Conservation (phyloP, 2,113 vertebrate genomes). For the Pomatostomus ruficeps region DNA sequence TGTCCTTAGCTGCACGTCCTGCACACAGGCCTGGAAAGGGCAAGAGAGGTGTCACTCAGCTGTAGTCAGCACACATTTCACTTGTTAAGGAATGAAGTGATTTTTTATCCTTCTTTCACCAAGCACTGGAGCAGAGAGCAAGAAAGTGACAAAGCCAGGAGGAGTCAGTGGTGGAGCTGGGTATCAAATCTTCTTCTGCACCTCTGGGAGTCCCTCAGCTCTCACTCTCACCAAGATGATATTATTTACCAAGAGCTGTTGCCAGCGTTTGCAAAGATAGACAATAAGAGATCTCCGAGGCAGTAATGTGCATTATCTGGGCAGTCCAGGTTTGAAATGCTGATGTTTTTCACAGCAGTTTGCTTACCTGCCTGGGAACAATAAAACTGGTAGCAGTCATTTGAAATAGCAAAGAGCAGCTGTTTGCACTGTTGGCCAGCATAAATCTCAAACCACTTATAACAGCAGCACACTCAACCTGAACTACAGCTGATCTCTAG, state of each 20-base stretch:
- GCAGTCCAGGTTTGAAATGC: not conserved
- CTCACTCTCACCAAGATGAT: not conserved
- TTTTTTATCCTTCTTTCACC: not conserved
- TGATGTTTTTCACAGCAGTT: not conserved
- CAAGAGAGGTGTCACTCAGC: not conserved
- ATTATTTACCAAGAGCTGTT: not conserved
- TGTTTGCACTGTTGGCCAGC: not conserved
- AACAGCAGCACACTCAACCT: not conserved
- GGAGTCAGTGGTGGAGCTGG: accelerated
- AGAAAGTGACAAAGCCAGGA: not conserved
- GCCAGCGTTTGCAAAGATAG: not conserved
- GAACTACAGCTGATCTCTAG: not conserved
- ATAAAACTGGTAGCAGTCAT: not conserved
- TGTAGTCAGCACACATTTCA: not conserved
- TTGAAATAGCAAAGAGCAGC: not conserved
- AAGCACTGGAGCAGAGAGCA: not conserved
- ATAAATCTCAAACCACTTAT: constrained; percentile 12
- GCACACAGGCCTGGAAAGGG: not conserved
- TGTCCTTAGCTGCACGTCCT: not conserved
- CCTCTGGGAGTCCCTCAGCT: not conserved
- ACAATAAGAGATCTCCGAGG: not conserved
- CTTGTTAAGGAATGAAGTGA: not conserved
- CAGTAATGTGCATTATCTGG: not conserved
- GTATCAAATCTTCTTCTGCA: not conserved
- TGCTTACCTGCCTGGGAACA: not conserved